Conservation (phyloP, 1,140 invertebrate genomes). For the Papilio glaucus region DNA sequence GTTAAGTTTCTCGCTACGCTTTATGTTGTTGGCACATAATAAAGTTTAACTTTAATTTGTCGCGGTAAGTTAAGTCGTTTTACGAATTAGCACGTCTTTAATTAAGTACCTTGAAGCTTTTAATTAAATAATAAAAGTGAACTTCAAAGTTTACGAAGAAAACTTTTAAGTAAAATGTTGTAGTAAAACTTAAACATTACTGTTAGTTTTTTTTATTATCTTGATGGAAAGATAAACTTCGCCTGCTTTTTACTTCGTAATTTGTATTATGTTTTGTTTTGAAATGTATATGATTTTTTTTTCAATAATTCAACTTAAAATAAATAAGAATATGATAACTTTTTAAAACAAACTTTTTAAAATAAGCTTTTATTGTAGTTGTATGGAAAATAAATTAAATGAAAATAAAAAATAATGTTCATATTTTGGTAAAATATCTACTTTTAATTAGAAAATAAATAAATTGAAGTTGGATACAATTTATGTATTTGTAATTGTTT, state of each 20-base stretch:
- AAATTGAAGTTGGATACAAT: too few relatives aligned
- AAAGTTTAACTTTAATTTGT: conserved; percentile 31
- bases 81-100: conserved; percentile 34
- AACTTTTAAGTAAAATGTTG: neutral
- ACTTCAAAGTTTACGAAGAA: neutral
- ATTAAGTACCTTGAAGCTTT: conserved; percentile 24
- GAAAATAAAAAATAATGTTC: too few relatives aligned
- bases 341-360: too few relatives aligned
- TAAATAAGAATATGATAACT: too few relatives aligned
- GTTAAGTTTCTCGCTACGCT: conserved; percentile 14
- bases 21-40: conserved; percentile 35
- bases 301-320: too few relatives aligned
- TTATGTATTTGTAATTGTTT: too few relatives aligned
- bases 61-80: conserved; percentile 23
- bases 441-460: too few relatives aligned
- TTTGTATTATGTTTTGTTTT: too few relatives aligned
- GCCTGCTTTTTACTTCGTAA: neutral
- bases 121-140: conserved; percentile 9
- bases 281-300: too few relatives aligned
- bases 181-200: neutral
- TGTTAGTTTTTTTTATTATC: neutral
- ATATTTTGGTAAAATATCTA: too few relatives aligned
- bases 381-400: too few relatives aligned
- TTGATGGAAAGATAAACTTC: neutral
- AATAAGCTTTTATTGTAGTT: too few relatives aligned